Base-by-base conservation (phyloP, 1,140 invertebrate species). In the Drosophila kurseongensis region DNA sequence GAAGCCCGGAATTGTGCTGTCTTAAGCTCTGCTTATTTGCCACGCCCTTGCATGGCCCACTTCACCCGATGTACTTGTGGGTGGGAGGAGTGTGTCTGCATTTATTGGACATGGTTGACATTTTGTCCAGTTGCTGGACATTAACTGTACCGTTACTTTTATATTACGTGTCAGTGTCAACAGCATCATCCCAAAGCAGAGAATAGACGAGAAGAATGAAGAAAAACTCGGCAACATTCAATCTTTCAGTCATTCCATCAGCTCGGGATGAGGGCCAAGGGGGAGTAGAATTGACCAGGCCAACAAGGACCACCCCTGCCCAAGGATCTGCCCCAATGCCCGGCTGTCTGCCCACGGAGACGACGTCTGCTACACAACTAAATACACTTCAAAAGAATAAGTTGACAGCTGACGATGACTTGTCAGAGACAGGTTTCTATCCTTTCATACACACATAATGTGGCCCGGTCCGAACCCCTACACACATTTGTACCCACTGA, bases 321-420 rank as follows among this genome's bases (percentile, higher is more conserved):
- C 41, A 6, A 10, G 7, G 38, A 18, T 13, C 48, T 35, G 38
- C 7, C 4, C 45, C 50, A 35, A 18, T 14, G 8, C 42, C 32
- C 36, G 29, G 23, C 54, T 58, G 55, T 69, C 63, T 50, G 58
- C 38, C 50, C 48, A 29, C 29, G 13, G 73, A 59, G 76, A 47
- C 66, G 63, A 61, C 73, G 73, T 61, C 61, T 67, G 44, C 66
- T 82, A 73, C 56, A 88, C 73, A 86, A 88, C 89, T 84, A 91
- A 91, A 91, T 84, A 91, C 88, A 91, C 88, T 91, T 91, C 88
- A 91, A 91, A 91, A 91, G 88, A 91, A 91, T 91, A 91, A 91
- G 88, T 91, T 91, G 88, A 91, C 88, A 91, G 89, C 88, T 91
- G 88, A 91, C 88, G 88, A 91, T 91, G 88, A 91, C 88, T 91